Evolutionary conservation across 2,888 invertebrate genomes (phyloP).

Genomic region (Abrostola triplasia): DNA sequence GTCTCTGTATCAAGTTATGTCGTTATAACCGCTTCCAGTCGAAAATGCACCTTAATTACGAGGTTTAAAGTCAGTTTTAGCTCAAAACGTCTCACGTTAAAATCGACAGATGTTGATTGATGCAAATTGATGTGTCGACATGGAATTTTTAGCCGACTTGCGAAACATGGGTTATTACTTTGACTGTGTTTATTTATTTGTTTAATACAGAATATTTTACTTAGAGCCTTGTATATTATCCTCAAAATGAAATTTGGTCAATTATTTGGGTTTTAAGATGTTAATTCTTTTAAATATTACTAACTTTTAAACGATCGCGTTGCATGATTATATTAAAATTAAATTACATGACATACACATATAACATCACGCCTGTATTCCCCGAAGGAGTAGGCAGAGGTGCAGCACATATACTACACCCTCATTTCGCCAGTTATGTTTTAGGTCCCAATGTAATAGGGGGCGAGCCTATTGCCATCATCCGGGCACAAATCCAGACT

Average conservation of each 20-base stretch:
- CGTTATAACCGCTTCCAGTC: not conserved
- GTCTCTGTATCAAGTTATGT: constrained; percentile 35
- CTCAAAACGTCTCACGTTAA: constrained; percentile 19
- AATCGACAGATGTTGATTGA: constrained; percentile 50
- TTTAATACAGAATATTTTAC: constrained; percentile 16
- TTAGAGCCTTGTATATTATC: constrained; percentile 4
- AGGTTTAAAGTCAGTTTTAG: constrained; percentile 4
- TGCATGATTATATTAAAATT: too few relatives aligned
- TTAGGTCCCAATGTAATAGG: too few relatives aligned
- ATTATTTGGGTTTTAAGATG: not conserved
- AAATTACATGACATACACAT: too few relatives aligned
- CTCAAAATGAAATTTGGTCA: too few relatives aligned
- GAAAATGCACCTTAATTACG: constrained; percentile 6
- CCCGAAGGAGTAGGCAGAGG: too few relatives aligned
- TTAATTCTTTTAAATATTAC: not conserved
- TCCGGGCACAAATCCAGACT: too few relatives aligned
- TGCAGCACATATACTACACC: too few relatives aligned
- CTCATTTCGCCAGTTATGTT: too few relatives aligned
- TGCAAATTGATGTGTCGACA: constrained; percentile 56
- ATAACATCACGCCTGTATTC: too few relatives aligned
- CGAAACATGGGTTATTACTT: constrained; percentile 41
- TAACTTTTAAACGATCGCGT: too few relatives aligned
- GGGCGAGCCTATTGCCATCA: too few relatives aligned
- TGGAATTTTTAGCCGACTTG: constrained; percentile 50
- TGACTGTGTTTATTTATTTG: constrained; percentile 18